Evolutionary conservation across 2,797 vertebrate genomes (phyloP).

Genomic region (Limnodromus scolopaceus): DNA sequence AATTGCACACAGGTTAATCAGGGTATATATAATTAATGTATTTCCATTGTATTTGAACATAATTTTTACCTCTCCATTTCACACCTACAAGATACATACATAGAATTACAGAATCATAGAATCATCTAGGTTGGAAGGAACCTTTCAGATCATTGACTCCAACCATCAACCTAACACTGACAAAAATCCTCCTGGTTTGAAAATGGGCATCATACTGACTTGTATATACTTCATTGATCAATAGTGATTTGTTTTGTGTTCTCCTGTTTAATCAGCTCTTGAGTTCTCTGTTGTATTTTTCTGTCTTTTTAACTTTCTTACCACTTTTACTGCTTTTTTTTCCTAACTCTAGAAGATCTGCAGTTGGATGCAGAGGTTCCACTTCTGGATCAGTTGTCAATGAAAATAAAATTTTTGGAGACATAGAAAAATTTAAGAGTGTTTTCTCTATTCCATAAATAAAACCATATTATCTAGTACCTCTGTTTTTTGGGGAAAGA

Average conservation of each 20-base stretch:
- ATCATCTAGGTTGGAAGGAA: too few species aligned
- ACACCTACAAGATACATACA: background rate
- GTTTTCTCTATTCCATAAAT: background rate
- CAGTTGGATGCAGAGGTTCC: background rate
- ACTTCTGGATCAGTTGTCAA: background rate
- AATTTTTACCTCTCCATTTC: background rate
- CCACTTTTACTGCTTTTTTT: background rate
- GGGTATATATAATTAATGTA: background rate
- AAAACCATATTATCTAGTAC: background rate
- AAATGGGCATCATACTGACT: background rate
- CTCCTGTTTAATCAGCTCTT: background rate
- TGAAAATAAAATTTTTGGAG: background rate
- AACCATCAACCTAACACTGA: too few species aligned
- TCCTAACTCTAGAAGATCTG: background rate
- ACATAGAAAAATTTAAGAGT: background rate
- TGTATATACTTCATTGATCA: background rate
- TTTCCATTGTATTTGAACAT: background rate
- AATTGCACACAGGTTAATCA: background rate
- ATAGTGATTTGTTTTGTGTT: background rate
- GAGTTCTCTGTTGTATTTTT: background rate
- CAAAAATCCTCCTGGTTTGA: background rate
- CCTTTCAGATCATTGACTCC: too few species aligned
- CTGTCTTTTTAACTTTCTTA: background rate
- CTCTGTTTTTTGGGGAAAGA: background rate
- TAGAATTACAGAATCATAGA: too few species aligned